Base-by-base conservation (phyloP, 2,888 invertebrate species). In the Cephus rjabovi region DNA sequence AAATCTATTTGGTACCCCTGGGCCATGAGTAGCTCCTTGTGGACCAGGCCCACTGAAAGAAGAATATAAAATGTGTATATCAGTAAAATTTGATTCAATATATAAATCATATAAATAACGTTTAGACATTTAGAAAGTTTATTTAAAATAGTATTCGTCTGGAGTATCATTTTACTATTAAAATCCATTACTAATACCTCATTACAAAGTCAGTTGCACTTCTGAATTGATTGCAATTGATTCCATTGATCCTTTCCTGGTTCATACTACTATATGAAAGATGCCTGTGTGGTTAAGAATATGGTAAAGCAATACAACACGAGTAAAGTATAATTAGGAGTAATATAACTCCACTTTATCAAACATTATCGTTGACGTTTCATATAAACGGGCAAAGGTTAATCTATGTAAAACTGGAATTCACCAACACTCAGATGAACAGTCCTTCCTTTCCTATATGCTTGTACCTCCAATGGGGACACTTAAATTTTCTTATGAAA, bases 171-270 rank as follows among this genome's bases (percentile, higher is more conserved):
- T 12, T 69, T 75, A 33, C 56, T 30, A 75, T 12, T 74, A 11
- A 73, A 69, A 34, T 75, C 76, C 31, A 34, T n/a, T 71, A 40
- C 69, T n/a, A 34, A 80, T 84, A 89, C 90, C 87, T 87, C 34
- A 83, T 77, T 68, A 84, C 74, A 68, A 85, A 77, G 69, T 83
- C 85, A 2, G 88, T 83, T 31, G 85, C 81, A 81, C 86, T 87
- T 79, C 86, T 85, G 75, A 88, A 87, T 71, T 89, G 86, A 79
- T 85, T 84, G 75, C 79, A 83, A 78, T 81, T 82, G 77, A 81
- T 76, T 35, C 77, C 69, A 79, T 79, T 87, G 76, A 81, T 79
- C 80, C 85, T 85, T 79, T 88, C 30, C 33, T 70, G 70, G 33
- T 70, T 70, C 70, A 70, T 70, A 12, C 6, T 70, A 15, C 11